These are phyloP conservation scores for Aramus guarauna DNA, from an alignment of 2,113 vertebrate species.

Conservation along the genomic window DNA sequence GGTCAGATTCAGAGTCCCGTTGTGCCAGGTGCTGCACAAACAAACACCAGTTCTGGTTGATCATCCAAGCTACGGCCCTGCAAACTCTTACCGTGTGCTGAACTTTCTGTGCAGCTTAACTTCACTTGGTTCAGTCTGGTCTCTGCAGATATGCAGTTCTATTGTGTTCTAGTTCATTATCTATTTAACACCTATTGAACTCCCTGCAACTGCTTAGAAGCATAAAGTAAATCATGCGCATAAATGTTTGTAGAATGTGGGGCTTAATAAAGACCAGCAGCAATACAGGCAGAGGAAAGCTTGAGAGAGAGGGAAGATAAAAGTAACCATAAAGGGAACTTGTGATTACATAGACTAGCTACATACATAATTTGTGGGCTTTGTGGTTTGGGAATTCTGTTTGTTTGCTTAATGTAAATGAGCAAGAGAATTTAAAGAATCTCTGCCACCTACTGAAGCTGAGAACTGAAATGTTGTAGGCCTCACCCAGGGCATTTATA, in stretches of 20 bases:
- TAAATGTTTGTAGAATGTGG: conserved; percentile 11
- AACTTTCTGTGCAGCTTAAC: not conserved
- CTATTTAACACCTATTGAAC: conserved; percentile 10
- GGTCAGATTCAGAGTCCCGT: not conserved
- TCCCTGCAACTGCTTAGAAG: conserved; percentile 1
- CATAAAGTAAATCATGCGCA: not conserved
- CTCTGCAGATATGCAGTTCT: not conserved
- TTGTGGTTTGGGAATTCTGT: not conserved
- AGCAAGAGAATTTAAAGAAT: conserved; percentile 38
- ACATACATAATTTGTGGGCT: not conserved
- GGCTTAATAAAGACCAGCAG: not conserved
- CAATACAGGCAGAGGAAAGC: not conserved
- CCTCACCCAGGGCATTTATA: not conserved
- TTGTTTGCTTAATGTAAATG: conserved; percentile 50
- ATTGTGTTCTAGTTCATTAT: not conserved
- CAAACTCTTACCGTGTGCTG: not conserved
- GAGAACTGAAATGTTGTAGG: not conserved
- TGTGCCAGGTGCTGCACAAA: not conserved
- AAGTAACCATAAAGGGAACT: conserved; percentile 6
- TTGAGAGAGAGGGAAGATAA: not conserved
- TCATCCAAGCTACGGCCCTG: not conserved
- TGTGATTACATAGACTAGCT: not conserved
- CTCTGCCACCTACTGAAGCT: not conserved
- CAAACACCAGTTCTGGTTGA: not conserved
- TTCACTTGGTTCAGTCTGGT: not conserved